Evolutionary conservation across 2,113 vertebrate genomes (phyloP).

Genomic region (Pionites leucogaster): DNA sequence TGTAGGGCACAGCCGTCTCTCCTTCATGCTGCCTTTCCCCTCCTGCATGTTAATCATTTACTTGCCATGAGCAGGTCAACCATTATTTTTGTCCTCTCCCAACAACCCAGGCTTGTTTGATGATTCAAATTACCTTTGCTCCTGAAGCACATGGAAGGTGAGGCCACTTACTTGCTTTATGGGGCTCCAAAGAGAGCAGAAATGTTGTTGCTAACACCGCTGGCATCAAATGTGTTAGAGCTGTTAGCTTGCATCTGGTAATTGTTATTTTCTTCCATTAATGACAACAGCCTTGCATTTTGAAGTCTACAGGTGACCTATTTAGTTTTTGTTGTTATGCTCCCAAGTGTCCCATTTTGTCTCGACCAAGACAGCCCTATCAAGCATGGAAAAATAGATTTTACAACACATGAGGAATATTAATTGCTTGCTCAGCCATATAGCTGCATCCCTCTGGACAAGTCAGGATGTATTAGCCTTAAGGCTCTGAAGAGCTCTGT

Average conservation of each 20-base stretch:
- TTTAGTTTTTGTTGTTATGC: not conserved
- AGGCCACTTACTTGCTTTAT: not conserved
- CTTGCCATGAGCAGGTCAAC: not conserved
- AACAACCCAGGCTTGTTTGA: not conserved
- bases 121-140: conserved; percentile 1
- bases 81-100: conserved; percentile 3
- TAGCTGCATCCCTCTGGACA: not conserved
- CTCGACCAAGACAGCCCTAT: not conserved
- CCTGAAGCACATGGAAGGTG: not conserved
- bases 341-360: not conserved
- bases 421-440: not conserved
- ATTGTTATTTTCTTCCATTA: not conserved
- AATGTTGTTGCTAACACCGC: not conserved
- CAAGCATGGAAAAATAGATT: not conserved
- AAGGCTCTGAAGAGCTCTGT: not conserved
- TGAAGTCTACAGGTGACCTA: not conserved
- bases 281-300: not conserved
- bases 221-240: not conserved
- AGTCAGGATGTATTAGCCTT: not conserved
- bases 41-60: conserved; percentile 48
- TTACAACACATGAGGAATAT: not conserved
- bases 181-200: not conserved
- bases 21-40: not conserved
- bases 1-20: not conserved
- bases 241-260: not conserved